Base-by-base conservation (phyloP, 2,888 invertebrate species). In the Melinaea menophilus region DNA sequence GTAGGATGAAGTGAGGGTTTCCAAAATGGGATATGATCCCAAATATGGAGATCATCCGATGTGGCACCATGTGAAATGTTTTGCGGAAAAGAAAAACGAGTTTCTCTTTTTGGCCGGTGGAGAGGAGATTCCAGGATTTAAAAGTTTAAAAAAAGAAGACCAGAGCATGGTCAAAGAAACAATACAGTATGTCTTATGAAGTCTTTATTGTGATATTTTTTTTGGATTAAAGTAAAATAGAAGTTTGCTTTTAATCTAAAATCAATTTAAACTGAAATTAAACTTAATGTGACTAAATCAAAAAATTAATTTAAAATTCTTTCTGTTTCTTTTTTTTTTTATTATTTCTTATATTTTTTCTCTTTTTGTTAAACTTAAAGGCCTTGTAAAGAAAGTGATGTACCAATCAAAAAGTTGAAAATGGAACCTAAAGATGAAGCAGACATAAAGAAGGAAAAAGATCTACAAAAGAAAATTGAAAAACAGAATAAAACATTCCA, bases 1-100 rank as follows among this genome's bases (percentile, higher is more conserved):
- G 37, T 81, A 95, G 93, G 93, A 92, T 79, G 93, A 93, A 74
- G 86, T 97, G 3, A 92, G 97, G 56, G 91, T 98, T 57, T 94
- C 95, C 1, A 98, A 97, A 83, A 95, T 95, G 70, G 96, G 97
- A 72, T 97, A 91, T 84, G 96, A 97, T 0, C 93, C 92, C 75
- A 94, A 94, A 80, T 97, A 93, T 82, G 97, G 97, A 0, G 97
- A 97, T 0, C 93, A 95, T 75, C 94, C 96, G 63, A 88, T 94
- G 59, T 99, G 98, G 98, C 95, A 98, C 82, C 99, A 99, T 85
- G 83, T 97, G 2, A 95, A 95, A 65, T 99, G 99, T 80, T 99
- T 99, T 88, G 94, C 93, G 0, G 94, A 96, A 76, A 74, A 84
- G 1, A 92, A 97, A 48, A 91, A 92, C 31, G 94, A 95, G 7